Evolutionary conservation across 2,888 invertebrate genomes (phyloP).

Genomic region (Oligia fasciuncula): DNA sequence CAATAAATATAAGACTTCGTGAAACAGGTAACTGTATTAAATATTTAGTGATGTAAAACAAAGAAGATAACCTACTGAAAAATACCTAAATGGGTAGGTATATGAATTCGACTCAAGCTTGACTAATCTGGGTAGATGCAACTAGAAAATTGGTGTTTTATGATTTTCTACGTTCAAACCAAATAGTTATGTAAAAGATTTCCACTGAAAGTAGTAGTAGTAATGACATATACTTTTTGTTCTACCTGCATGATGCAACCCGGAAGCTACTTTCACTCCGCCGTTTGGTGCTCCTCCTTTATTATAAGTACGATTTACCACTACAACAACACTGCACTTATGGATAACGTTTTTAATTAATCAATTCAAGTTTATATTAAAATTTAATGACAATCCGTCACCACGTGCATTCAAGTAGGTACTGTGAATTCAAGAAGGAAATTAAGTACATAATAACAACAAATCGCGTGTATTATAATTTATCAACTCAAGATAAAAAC

Average conservation of each 20-base stretch:
- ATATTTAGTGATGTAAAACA: not conserved
- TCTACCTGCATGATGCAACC: constrained; percentile 43
- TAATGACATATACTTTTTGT: constrained; percentile 1
- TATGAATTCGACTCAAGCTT: not conserved
- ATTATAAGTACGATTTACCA: not conserved
- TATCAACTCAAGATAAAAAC: constrained; percentile 47
- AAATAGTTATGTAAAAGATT: not conserved
- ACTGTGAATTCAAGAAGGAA: constrained; percentile 40
- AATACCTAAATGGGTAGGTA: not conserved
- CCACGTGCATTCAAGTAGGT: constrained; percentile 27
- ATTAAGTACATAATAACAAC: constrained; percentile 39
- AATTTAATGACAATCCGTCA: constrained; percentile 1
- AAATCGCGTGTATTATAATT: constrained; percentile 45
- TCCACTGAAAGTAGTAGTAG: not conserved
- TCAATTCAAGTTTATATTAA: constrained; percentile 2
- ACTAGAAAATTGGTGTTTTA: not conserved
- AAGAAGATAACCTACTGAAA: not conserved
- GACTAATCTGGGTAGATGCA: not conserved
- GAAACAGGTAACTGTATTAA: not conserved
- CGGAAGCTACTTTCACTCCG: not conserved
- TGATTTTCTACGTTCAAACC: not conserved
- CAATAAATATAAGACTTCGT: constrained; percentile 1
- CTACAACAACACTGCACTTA: constrained; percentile 8
- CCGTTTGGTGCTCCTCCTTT: not conserved
- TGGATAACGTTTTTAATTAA: not conserved